A percentile compares a stretch with the other conserved stretches of the same genome.
Evolutionary conservation across 2,797 vertebrate genomes (phyloP).

Genomic region (Arctocebus calabarensis): DNA sequence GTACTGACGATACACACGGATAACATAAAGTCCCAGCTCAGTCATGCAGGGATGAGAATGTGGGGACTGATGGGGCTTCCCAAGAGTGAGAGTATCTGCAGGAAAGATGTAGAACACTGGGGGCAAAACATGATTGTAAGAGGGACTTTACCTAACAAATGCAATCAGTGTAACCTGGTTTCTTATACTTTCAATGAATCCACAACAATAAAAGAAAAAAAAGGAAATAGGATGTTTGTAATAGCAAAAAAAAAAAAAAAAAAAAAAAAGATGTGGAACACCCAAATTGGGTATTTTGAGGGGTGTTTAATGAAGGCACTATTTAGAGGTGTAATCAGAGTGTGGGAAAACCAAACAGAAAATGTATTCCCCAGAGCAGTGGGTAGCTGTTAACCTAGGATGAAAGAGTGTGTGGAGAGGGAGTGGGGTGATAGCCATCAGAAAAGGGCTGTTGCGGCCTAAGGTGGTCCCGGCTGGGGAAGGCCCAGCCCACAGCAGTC

Average conservation of each 20-base stretch:
- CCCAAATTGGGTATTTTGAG: neutral
- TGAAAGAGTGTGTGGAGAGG: neutral
- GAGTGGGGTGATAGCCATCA: neutral
- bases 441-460: neutral
- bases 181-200: too few relatives aligned
- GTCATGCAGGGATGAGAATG: slow-evolving; percentile 9
- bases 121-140: too few relatives aligned
- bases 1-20: neutral
- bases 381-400: neutral
- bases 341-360: neutral
- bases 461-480: neutral
- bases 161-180: too few relatives aligned
- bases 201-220: too few relatives aligned
- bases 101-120: slow-evolving; percentile 3
- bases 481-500: neutral
- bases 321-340: neutral
- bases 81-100: neutral
- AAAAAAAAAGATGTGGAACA: neutral
- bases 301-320: slow-evolving; percentile 23
- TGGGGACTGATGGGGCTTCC: neutral
- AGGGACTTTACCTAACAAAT: too few relatives aligned
- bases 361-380: neutral
- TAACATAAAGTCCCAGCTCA: neutral
- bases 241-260: too few relatives aligned
- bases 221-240: too few relatives aligned